Percentiles rank a stretch among this genome's conserved stretches.
phyloP scores from a whole-genome alignment of 2,888 invertebrate species.

The Drosophila leonis region DNA sequence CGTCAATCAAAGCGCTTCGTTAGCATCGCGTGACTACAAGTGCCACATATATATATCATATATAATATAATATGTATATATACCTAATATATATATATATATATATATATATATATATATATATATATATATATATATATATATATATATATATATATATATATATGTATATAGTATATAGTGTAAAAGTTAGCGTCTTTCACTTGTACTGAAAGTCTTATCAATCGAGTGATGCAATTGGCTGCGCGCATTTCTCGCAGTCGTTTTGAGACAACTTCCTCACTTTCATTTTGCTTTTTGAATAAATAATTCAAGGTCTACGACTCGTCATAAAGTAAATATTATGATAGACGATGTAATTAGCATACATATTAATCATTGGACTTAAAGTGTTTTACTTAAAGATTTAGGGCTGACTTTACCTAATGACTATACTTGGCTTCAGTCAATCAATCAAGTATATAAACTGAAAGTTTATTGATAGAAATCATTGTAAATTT shows the following conservation, averaged over 20 bases:
- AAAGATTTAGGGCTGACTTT: neutral
- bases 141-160: too few relatives aligned
- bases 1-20: slow-evolving; percentile 70
- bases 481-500: too few relatives aligned
- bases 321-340: slow-evolving; percentile 35
- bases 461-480: too few relatives aligned
- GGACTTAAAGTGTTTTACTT: neutral
- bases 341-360: slow-evolving; percentile 20
- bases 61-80: neutral
- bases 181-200: slow-evolving; percentile 7
- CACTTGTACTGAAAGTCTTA: slow-evolving; percentile 1
- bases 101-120: neutral
- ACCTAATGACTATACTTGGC: neutral
- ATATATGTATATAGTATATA: too few relatives aligned
- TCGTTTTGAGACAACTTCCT: neutral
- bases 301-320: slow-evolving; percentile 39
- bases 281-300: neutral
- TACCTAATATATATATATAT: neutral
- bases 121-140: too few relatives aligned
- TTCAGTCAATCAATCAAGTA: neutral
- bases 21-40: slow-evolving; percentile 72
- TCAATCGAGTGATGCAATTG: slow-evolving; percentile 32
- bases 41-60: neutral
- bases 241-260: slow-evolving; percentile 3
- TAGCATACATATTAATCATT: neutral